phyloP scores from a whole-genome alignment of 2,797 vertebrate species.

The Clarias platycephalus region DNA sequence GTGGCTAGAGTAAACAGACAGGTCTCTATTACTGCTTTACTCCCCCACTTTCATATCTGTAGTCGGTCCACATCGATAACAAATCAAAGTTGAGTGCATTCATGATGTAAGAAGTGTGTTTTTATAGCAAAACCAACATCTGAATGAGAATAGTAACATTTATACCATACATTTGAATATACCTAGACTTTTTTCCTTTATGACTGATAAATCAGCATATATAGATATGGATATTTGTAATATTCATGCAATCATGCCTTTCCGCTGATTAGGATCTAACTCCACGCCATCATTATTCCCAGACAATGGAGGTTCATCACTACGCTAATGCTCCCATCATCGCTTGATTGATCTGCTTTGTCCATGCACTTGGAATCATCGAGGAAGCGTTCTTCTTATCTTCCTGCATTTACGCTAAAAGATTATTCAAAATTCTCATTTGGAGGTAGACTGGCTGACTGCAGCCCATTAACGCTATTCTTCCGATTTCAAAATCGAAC shows the following conservation, averaged over 20 bases:
- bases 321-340: conserved; percentile 45
- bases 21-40: conserved; percentile 7
- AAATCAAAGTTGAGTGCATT: neutral
- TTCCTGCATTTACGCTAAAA: conserved; percentile 31
- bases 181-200: neutral
- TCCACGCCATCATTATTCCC: conserved; percentile 37
- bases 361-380: conserved; percentile 17
- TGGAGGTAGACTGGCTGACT: conserved; percentile 23
- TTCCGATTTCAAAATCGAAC: conserved; percentile 14
- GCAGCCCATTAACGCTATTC: neutral
- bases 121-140: neutral
- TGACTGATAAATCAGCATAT: neutral
- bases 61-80: neutral
- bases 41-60: neutral
- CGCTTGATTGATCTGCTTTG: conserved; percentile 46
- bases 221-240: neutral
- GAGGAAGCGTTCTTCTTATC: conserved; percentile 29
- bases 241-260: conserved; percentile 14
- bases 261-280: conserved; percentile 47
- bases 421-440: conserved; percentile 34
- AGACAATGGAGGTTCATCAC: conserved; percentile 53
- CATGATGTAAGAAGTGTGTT: neutral
- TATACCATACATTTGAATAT: neutral
- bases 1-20: conserved; percentile 5
- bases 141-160: neutral